A percentile compares a stretch with the other conserved stretches of the same genome.
Evolutionary conservation across 2,888 invertebrate species (phyloP).

Genomic region (Heliconius aoede): DNA sequence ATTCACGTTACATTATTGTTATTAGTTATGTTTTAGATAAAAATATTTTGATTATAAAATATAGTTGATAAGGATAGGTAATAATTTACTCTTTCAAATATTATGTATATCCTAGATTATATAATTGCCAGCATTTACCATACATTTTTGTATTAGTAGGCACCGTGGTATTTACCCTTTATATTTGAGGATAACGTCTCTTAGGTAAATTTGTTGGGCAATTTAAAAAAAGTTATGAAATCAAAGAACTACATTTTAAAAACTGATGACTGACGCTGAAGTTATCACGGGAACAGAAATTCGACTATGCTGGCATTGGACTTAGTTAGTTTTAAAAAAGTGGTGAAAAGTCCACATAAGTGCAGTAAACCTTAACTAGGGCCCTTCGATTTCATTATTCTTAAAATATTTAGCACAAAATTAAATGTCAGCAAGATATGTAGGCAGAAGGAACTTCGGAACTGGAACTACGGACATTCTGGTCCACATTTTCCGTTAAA

Average conservation of each 20-base stretch:
- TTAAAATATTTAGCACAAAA: background rate
- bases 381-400: background rate
- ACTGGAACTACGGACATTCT: no score
- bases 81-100: background rate
- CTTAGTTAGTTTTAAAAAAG: background rate
- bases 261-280: background rate
- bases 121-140: no score
- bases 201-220: background rate
- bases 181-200: background rate
- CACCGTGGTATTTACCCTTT: no score
- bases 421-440: no score
- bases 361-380: background rate
- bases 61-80: background rate
- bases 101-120: background rate
- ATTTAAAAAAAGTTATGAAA: background rate
- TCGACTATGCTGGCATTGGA: background rate
- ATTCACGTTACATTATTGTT: background rate
- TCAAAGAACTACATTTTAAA: background rate
- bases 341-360: background rate
- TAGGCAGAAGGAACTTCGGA: no score
- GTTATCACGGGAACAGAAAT: background rate
- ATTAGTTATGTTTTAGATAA: background rate
- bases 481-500: no score
- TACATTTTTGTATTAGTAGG: no score
- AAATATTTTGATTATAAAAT: background rate